Evolutionary conservation across 2,888 invertebrate species (phyloP).

Genomic region (Erebia palarica): DNA sequence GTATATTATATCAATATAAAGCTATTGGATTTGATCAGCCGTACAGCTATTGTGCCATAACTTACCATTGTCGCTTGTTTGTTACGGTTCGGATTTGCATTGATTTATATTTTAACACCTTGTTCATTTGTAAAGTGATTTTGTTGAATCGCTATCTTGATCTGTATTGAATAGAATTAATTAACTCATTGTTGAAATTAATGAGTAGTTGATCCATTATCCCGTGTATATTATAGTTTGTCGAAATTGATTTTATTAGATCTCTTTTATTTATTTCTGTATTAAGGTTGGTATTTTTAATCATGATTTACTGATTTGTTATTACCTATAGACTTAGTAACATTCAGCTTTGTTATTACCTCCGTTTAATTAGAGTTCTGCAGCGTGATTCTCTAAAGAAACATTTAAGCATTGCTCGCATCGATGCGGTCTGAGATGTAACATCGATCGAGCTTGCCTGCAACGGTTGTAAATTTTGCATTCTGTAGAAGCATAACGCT

Average conservation of each 20-base stretch:
- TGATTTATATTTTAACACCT: conserved; percentile 35
- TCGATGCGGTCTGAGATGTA: no score
- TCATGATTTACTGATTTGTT: not conserved
- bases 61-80: conserved; percentile 26
- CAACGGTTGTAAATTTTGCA: no score
- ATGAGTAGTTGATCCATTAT: conserved; percentile 11
- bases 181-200: conserved; percentile 15
- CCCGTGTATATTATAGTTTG: conserved; percentile 2
- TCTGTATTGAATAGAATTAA: conserved; percentile 26
- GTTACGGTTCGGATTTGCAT: conserved; percentile 30
- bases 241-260: conserved; percentile 4
- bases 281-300: not conserved
- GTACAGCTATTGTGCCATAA: conserved; percentile 40
- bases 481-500: no score
- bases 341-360: no score
- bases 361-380: no score
- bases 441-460: no score
- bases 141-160: conserved; percentile 26
- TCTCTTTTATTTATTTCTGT: not conserved
- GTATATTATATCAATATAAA: conserved; percentile 1
- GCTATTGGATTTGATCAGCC: conserved; percentile 23
- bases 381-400: no score
- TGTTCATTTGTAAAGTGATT: conserved; percentile 20
- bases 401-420: no score
- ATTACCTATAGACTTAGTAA: no score